Evolutionary conservation across 2,888 invertebrate genomes (phyloP).

Genomic region (Torymus texanus): DNA sequence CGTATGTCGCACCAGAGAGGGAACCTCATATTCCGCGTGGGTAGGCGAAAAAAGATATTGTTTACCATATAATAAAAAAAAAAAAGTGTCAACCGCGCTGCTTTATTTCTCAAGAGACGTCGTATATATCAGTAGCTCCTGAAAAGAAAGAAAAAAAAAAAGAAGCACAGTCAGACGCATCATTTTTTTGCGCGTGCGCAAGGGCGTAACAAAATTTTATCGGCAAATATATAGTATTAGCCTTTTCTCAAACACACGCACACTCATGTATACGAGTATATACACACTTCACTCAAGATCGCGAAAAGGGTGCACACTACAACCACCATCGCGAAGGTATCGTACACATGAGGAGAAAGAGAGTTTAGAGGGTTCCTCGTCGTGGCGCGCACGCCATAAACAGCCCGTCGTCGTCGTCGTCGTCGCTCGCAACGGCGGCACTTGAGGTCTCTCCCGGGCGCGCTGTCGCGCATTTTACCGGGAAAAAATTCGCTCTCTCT

Average conservation of each 20-base stretch:
- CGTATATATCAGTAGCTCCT: too few relatives aligned
- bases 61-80: too few relatives aligned
- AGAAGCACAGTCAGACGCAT: too few relatives aligned
- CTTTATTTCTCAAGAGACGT: too few relatives aligned
- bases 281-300: neutral
- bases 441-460: neutral
- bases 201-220: neutral
- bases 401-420: constrained; percentile 29
- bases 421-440: neutral
- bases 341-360: constrained; percentile 8
- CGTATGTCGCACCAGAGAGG: too few relatives aligned
- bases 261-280: too few relatives aligned
- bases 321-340: neutral
- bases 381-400: constrained; percentile 27
- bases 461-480: constrained; percentile 1
- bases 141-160: too few relatives aligned
- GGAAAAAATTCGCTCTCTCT: constrained; percentile 32
- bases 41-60: too few relatives aligned
- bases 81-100: too few relatives aligned
- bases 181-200: too few relatives aligned
- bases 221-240: neutral
- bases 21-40: too few relatives aligned
- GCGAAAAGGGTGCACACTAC: neutral
- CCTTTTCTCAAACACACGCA: too few relatives aligned
- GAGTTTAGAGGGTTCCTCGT: neutral